phyloP scores from a whole-genome alignment of 64 coral and sea anemone genomes.

The Orbicella faveolata region DNA sequence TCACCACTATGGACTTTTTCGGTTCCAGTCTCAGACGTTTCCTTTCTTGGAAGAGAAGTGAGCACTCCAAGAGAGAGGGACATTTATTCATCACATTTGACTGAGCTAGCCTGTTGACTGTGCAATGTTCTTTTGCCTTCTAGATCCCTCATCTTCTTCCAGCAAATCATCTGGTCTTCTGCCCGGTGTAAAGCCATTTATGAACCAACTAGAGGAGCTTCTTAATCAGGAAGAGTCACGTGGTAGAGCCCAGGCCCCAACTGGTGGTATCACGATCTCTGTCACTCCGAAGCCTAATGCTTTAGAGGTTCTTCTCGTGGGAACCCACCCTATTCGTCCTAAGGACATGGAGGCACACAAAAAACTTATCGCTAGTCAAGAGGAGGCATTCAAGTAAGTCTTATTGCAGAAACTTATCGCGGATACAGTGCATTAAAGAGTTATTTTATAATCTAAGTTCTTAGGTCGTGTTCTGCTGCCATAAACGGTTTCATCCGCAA shows the following conservation, averaged over 20 bases:
- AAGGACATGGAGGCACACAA: slow-evolving; percentile 5
- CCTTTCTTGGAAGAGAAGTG: no score
- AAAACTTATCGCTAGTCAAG: not conserved
- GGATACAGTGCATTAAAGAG: not conserved
- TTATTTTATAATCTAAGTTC: no score
- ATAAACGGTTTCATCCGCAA: no score
- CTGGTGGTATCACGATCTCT: slow-evolving; percentile 12
- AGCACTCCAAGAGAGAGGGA: no score
- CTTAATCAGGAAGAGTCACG: slow-evolving; percentile 1
- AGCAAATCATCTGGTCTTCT: not conserved
- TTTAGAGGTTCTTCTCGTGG: not conserved
- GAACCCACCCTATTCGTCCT: slow-evolving; percentile 1
- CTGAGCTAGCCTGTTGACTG: not conserved
- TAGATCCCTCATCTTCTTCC: not conserved
- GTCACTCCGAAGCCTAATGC: slow-evolving; percentile 13
- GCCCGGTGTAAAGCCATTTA: slow-evolving; percentile 7
- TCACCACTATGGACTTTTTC: no score
- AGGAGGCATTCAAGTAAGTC: slow-evolving; percentile 7
- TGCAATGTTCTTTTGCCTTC: not conserved
- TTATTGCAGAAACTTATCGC: not conserved
- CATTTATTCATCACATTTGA: no score
- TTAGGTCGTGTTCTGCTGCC: no score
- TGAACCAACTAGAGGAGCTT: slow-evolving; percentile 30
- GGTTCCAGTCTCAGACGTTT: no score
- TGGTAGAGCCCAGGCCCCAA: not conserved